Evolutionary conservation across 1,140 invertebrate species (phyloP).

Genomic region (Ridgeia piscesae): DNA sequence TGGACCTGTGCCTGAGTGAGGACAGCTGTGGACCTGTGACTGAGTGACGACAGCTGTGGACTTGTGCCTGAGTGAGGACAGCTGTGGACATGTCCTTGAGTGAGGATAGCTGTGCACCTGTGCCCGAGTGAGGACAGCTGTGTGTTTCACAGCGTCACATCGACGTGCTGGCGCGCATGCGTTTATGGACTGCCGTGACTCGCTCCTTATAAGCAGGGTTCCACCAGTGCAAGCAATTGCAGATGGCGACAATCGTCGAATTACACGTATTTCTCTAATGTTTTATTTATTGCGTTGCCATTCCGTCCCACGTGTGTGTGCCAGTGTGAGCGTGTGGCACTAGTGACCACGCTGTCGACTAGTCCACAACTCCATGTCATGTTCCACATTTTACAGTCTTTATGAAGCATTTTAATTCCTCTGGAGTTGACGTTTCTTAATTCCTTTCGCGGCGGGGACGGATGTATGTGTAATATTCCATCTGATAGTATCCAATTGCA

Average conservation of each 20-base stretch:
- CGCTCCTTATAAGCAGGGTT: neutral
- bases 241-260: neutral
- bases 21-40: neutral
- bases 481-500: no score
- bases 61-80: no score
- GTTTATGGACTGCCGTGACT: neutral
- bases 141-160: neutral
- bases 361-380: neutral
- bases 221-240: neutral
- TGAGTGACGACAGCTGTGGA: no score
- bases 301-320: neutral
- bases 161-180: neutral
- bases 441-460: no score
- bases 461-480: no score
- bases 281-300: neutral
- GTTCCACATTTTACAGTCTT: neutral
- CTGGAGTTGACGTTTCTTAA: neutral
- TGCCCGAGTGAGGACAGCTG: no score
- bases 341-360: neutral
- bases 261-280: neutral
- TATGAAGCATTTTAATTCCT: neutral
- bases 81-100: neutral
- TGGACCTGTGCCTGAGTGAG: no score
- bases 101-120: no score
- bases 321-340: neutral